phyloP scores from a whole-genome alignment of 2,113 vertebrate genomes.

The Corapipo altera region DNA sequence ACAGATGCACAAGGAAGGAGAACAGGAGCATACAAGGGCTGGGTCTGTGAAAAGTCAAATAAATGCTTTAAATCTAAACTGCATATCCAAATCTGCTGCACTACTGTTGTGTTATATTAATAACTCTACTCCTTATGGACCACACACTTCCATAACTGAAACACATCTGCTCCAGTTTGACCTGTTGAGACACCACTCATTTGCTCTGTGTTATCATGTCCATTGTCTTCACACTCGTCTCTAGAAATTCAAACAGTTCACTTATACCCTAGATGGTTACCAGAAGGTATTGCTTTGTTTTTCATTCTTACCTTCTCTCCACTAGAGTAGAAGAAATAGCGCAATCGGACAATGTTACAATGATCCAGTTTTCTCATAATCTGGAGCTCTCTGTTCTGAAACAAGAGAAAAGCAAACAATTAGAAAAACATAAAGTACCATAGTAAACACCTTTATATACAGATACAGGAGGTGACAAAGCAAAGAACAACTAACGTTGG shows the following conservation, averaged over 20 bases:
- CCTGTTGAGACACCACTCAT: background rate
- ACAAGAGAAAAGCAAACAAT: conserved; percentile 44
- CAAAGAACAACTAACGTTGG: background rate
- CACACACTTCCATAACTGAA: background rate
- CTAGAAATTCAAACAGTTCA: background rate
- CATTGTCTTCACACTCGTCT: background rate
- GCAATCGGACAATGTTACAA: conserved; percentile 98
- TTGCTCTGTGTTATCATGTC: background rate
- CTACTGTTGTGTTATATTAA: background rate
- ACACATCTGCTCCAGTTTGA: background rate
- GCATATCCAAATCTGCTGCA: background rate
- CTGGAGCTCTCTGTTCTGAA: conserved; percentile 97
- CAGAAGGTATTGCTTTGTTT: background rate
- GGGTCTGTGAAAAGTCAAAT: background rate
- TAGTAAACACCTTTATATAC: background rate
- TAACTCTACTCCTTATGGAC: background rate
- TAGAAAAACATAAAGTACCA: background rate
- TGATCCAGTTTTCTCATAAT: conserved; percentile 99
- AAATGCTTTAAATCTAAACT: background rate
- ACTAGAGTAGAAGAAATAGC: conserved; percentile 99
- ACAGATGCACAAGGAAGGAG: background rate
- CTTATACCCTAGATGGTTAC: background rate
- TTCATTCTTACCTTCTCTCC: conserved; percentile 91
- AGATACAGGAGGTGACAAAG: background rate
- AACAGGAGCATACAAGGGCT: background rate